Base-by-base conservation (phyloP, 1,140 invertebrate species). In the Drosophila mauritiana region DNA sequence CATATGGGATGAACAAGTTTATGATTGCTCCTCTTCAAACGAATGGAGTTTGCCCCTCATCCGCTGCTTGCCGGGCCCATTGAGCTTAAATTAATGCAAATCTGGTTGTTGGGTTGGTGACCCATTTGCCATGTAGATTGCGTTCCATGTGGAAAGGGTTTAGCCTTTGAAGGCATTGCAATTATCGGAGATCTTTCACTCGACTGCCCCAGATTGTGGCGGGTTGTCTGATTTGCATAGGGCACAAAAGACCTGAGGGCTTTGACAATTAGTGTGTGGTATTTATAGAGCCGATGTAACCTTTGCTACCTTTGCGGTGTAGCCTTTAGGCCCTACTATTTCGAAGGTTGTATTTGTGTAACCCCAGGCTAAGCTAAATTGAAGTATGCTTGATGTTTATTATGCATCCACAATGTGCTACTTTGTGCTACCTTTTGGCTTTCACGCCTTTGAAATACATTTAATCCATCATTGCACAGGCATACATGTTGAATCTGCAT, bases 381-480 rank as follows among this genome's bases (percentile, higher is more conserved):
- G 72, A 83, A 78, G 74, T 75, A 72, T 72, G 82, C 78, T 73
- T 51, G 42, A 64, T 78, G 78, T 85, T 85, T 81, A 74, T 78
- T 82, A 69, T 82, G 79, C 78, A 77, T 83, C 79, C 79, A 86
- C 83, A 86, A 86, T 89, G 67, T 76, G 79, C 70, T 81, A 82
- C 79, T 86, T 86, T 82, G 74, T 86, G 79, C 65, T 76, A 80
- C 80, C 83, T 78, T 89, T 88, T 89, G 67, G 80, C 84, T 89
- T 89, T 88, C 83, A 88, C 83, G 83, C 83, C 84, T 84, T 88
- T 89, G 83, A 88, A 84, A 89, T 84, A 88, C 84, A 88, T 88
- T 89, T 88, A 88, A 88, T 88, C 83, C 83, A 89, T 88, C 83
- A 86, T 86, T 88, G 76, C 74, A 42, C 48, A 75, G 53, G 17